These are phyloP conservation scores for Dryocosmus kuriphilus DNA, from an alignment of 2,888 invertebrate species.

Conservation along the genomic window DNA sequence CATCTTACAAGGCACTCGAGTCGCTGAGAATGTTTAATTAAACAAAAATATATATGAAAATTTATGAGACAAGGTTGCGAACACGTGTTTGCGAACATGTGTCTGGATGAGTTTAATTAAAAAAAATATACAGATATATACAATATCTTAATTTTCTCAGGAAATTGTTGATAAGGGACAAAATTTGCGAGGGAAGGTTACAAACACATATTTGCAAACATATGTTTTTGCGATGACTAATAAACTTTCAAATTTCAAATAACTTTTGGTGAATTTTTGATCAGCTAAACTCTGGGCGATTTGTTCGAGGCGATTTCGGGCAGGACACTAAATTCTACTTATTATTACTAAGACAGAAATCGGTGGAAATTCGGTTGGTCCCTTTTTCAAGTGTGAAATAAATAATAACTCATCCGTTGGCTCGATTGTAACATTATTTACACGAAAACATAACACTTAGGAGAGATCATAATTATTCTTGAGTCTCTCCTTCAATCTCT, in stretches of 20 bases:
- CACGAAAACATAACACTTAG: slow-evolving; percentile 52
- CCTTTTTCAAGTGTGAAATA: slow-evolving; percentile 75
- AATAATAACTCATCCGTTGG: slow-evolving; percentile 72
- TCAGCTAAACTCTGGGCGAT: slow-evolving; percentile 50
- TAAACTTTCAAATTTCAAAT: not conserved
- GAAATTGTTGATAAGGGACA: no score
- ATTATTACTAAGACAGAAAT: slow-evolving; percentile 74
- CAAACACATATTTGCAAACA: no score
- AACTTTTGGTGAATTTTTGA: slow-evolving; percentile 4
- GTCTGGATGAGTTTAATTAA: no score
- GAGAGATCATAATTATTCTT: slow-evolving; percentile 44
- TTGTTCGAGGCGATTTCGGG: slow-evolving; percentile 73
- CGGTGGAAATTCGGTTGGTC: slow-evolving; percentile 78
- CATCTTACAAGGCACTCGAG: slow-evolving; percentile 73
- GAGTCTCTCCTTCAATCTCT: not conserved
- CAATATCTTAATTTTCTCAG: no score
- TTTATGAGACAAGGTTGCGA: no score
- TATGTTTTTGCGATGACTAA: no score
- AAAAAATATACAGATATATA: no score
- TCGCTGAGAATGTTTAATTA: slow-evolving; percentile 60
- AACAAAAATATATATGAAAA: no score
- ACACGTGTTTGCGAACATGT: no score
- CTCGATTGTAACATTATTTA: slow-evolving; percentile 70
- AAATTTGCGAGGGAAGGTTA: no score
- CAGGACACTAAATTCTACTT: slow-evolving; percentile 73